Percentiles rank a stretch among this genome's conserved stretches.
phyloP scores from a whole-genome alignment of 2,888 invertebrate genomes.

The Cantharis lateralis region DNA sequence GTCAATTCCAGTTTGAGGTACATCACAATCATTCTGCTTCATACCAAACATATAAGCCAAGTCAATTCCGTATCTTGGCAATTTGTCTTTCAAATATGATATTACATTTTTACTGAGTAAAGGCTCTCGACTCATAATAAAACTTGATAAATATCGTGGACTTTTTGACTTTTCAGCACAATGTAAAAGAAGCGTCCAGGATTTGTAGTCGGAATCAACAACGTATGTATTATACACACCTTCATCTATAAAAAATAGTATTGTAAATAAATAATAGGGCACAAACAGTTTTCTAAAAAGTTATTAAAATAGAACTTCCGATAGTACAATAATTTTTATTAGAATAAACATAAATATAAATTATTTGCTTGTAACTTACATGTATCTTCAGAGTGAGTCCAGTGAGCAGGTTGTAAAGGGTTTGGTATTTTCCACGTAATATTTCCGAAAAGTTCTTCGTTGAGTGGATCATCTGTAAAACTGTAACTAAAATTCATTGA shows the following conservation, averaged over 20 bases:
- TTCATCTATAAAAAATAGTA: slow-evolving; percentile 64
- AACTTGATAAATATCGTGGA: slow-evolving; percentile 79
- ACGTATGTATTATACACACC: slow-evolving; percentile 88
- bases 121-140: slow-evolving; percentile 72
- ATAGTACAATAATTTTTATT: no score
- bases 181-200: slow-evolving; percentile 82
- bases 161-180: slow-evolving; percentile 83
- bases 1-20: slow-evolving; percentile 51
- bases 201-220: slow-evolving; percentile 80
- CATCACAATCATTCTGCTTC: slow-evolving; percentile 70
- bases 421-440: slow-evolving; percentile 86
- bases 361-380: slow-evolving; percentile 64
- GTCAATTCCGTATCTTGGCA: slow-evolving; percentile 83
- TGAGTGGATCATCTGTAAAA: slow-evolving; percentile 81
- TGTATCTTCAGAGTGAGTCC: slow-evolving; percentile 84
- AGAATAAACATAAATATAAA: background rate
- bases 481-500: slow-evolving; percentile 90
- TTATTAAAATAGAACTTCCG: background rate
- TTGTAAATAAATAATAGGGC: background rate
- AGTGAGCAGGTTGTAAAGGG: slow-evolving; percentile 75
- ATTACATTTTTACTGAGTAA: slow-evolving; percentile 69
- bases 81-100: slow-evolving; percentile 76
- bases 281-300: background rate
- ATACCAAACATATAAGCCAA: slow-evolving; percentile 83
- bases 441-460: slow-evolving; percentile 80